These are phyloP conservation scores for Caradrina clavipalpis DNA, from an alignment of 2,888 invertebrate genomes.

Conservation along the genomic window DNA sequence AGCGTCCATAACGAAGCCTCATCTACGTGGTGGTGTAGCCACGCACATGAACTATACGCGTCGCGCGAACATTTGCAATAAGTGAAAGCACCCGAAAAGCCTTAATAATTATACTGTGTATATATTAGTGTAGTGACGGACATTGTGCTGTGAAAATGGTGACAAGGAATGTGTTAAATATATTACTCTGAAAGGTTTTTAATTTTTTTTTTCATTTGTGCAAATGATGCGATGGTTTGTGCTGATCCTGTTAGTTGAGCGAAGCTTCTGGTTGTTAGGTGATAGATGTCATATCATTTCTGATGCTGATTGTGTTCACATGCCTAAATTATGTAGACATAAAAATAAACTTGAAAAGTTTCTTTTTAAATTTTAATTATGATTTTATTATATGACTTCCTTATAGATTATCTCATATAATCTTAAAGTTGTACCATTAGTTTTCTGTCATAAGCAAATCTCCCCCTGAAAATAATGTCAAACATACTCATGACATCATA, in stretches of 20 bases:
- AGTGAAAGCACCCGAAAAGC: slow-evolving; percentile 80
- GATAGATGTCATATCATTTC: slow-evolving; percentile 39
- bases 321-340: slow-evolving; percentile 12
- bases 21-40: slow-evolving; percentile 80
- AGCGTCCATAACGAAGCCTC: slow-evolving; percentile 83
- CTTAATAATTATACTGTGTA: slow-evolving; percentile 88
- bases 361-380: slow-evolving; percentile 2
- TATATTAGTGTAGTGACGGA: slow-evolving; percentile 82
- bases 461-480: not conserved
- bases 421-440: slow-evolving; percentile 4
- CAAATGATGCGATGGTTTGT: slow-evolving; percentile 82
- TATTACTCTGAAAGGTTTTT: slow-evolving; percentile 72
- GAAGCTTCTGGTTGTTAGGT: slow-evolving; percentile 45
- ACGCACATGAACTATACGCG: slow-evolving; percentile 53
- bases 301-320: slow-evolving; percentile 47
- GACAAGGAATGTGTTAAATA: slow-evolving; percentile 78
- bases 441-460: not conserved
- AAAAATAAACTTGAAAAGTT: not conserved
- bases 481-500: not conserved
- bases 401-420: slow-evolving; percentile 21
- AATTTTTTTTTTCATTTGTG: slow-evolving; percentile 77
- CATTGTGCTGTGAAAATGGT: slow-evolving; percentile 81
- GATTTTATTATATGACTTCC: not conserved
- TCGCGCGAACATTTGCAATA: slow-evolving; percentile 63
- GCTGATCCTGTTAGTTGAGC: slow-evolving; percentile 39